Evolutionary conservation across 1,140 invertebrate genomes (phyloP), one percentile per base, ranked within the genome.

Genomic region (Eueides isabella): DNA sequence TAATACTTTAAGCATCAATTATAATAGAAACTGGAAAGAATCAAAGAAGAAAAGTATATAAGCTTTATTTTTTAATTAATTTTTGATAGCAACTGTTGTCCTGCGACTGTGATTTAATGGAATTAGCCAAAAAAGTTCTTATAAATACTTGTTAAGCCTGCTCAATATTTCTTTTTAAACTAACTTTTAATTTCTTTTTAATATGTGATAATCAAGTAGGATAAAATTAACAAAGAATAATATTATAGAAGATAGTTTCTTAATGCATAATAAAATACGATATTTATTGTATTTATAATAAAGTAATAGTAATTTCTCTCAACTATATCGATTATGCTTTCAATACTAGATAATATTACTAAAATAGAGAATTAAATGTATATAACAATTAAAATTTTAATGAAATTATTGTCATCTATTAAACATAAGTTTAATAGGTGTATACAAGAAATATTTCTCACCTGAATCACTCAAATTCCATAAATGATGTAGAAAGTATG

Each of bases 391-490:
- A 26, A 26, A 23, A 23, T 26, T 55, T 55, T 6, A 9, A 26
- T 55, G 12, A 12, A 2, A 26, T 26, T 12, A 11, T 55, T 55
- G n/a, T 26, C 9, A 11, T 55, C 19, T 55, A 2, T 44, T 44
- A 23, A 55, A 55, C 9, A 55, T 9, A 63, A 0, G 11, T 31
- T 30, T 30, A n/a, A 63, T 63, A 63, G 5, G 38, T 72, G 12
- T 30, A 65, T 74, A 48, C 61, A 33, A 72, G 30, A 76, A 76
- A 76, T 76, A 72, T 76, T 72, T 72, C 65, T 76, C 71, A 76
- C 74, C 74, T 76, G 69, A 76, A 76, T 76, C 74, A 76, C 70
- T 68, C 65, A 62, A 76, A 76, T 76, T 76, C 70, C 64, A 71
- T 76, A 72, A 71, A 68, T 76, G 62, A 72, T 68, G 70, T 76